Conservation (phyloP, 2,888 invertebrate species). For the Aporophyla nigra region DNA sequence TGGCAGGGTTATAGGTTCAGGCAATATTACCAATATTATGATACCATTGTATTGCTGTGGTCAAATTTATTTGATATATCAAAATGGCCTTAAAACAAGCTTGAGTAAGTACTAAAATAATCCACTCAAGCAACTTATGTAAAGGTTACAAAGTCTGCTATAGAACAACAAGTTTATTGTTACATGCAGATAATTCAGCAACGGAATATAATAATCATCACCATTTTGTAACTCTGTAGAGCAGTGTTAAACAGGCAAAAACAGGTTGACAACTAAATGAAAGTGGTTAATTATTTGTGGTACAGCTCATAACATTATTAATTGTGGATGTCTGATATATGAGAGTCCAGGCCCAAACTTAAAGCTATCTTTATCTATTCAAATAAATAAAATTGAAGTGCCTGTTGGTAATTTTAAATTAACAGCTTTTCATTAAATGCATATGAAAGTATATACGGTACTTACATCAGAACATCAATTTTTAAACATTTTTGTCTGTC, state of each 20-base stretch:
- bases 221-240: conserved; percentile 1
- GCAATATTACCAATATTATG: conserved; percentile 1
- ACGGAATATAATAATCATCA: conserved; percentile 5
- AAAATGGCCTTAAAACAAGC: conserved; percentile 1
- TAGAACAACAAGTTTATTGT: neutral
- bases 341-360: neutral
- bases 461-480: too few relatives aligned
- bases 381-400: too few relatives aligned
- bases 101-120: neutral
- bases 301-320: neutral
- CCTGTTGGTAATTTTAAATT: too few relatives aligned
- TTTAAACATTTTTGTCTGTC: too few relatives aligned
- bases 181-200: neutral
- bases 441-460: too few relatives aligned
- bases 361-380: neutral
- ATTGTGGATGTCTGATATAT: neutral
- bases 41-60: neutral
- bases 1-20: neutral
- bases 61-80: conserved; percentile 1
- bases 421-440: too few relatives aligned
- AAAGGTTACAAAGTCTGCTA: neutral
- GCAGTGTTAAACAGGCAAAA: neutral
- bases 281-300: conserved; percentile 21
- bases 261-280: conserved; percentile 15
- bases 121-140: neutral